Evolutionary conservation across 1,140 invertebrate genomes (phyloP).

Genomic region (Drosophila watanabei): DNA sequence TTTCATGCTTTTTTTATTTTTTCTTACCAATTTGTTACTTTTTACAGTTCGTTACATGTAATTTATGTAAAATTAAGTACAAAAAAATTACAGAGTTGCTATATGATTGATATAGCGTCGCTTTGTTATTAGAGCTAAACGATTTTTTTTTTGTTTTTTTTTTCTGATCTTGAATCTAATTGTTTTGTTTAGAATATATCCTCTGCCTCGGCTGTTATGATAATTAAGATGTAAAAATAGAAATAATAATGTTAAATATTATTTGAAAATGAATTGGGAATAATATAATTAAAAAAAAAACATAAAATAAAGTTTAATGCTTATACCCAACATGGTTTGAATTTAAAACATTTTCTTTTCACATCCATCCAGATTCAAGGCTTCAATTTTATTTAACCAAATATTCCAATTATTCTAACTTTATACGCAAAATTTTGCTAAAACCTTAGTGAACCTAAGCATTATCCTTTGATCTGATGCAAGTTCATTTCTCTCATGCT

Average conservation of each 20-base stretch:
- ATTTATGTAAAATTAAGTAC: slow-evolving; percentile 83
- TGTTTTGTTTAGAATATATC: slow-evolving; percentile 67
- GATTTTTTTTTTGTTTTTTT: slow-evolving; percentile 45
- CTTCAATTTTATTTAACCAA: not conserved
- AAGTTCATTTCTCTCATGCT: slow-evolving; percentile 38
- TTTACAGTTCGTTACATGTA: slow-evolving; percentile 79
- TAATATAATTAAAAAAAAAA: slow-evolving; percentile 11
- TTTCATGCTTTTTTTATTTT: slow-evolving; percentile 58
- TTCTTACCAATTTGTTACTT: slow-evolving; percentile 80
- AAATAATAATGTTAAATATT: slow-evolving; percentile 58
- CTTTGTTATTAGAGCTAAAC: slow-evolving; percentile 80
- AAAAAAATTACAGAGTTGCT: slow-evolving; percentile 80
- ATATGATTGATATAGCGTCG: slow-evolving; percentile 72
- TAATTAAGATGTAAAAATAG: slow-evolving; percentile 73
- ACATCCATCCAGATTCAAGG: too few species aligned
- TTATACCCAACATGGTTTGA: not conserved
- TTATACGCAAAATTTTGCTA: not conserved
- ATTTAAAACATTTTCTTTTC: too few species aligned
- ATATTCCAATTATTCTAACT: not conserved
- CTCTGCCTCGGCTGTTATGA: slow-evolving; percentile 75
- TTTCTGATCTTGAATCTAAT: slow-evolving; percentile 52
- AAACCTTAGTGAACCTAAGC: not conserved
- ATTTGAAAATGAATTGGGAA: slow-evolving; percentile 43
- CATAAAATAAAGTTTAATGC: slow-evolving; percentile 35
- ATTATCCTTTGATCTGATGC: slow-evolving; percentile 2